phyloP scores from a whole-genome alignment of 2,113 vertebrate genomes.

The Pygoscelis adeliae region DNA sequence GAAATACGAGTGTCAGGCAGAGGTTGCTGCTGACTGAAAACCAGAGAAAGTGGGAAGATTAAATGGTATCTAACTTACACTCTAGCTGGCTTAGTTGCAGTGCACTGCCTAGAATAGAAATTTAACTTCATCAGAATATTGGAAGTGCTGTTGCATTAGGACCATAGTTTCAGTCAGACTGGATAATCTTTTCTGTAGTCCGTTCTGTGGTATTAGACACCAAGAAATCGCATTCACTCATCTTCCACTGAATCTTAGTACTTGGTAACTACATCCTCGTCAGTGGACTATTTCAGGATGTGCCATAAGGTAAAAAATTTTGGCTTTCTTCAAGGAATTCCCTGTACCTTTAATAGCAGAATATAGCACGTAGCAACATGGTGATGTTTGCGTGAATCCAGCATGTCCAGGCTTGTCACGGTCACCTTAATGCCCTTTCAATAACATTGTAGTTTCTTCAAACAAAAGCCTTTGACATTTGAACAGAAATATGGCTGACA shows the following conservation, averaged over 20 bases:
- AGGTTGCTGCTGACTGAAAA: background rate
- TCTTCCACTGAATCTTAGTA: background rate
- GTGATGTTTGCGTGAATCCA: background rate
- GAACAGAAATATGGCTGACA: background rate
- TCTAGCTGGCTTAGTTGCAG: background rate
- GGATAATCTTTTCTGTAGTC: background rate
- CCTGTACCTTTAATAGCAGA: background rate
- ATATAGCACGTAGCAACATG: background rate
- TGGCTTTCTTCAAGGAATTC: background rate
- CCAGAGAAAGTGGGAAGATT: background rate
- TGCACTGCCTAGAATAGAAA: background rate
- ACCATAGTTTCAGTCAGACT: background rate
- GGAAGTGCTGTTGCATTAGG: background rate
- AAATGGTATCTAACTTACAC: background rate
- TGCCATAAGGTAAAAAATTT: background rate
- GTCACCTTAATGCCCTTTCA: background rate
- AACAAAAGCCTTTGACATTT: slow-evolving; percentile 22
- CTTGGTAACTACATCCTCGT: background rate
- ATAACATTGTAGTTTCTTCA: background rate
- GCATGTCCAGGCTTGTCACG: background rate
- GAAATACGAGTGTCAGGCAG: background rate
- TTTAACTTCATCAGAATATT: background rate
- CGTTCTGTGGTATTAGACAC: background rate
- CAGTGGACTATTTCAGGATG: background rate
- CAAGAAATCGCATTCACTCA: background rate